phyloP scores from a whole-genome alignment of 2,113 vertebrate species.

The Illadopsis cleaveri region DNA sequence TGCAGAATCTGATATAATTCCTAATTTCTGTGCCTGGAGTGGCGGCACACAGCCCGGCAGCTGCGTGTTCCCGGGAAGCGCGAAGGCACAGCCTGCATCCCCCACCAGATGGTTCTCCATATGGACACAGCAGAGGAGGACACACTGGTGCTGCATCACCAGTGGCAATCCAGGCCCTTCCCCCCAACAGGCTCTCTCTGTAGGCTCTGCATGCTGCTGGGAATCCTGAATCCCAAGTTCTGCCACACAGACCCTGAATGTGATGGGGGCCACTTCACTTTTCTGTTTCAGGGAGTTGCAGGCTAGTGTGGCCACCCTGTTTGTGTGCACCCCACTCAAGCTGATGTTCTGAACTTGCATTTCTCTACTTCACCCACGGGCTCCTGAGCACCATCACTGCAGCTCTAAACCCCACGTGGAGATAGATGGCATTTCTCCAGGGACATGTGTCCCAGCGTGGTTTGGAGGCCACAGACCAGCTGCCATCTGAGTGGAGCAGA shows the following conservation, averaged over 20 bases:
- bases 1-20: constrained; percentile 9
- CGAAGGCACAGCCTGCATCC: constrained; percentile 50
- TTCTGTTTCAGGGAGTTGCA: not conserved
- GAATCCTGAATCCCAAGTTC: not conserved
- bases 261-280: not conserved
- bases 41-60: not conserved
- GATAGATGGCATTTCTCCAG: not conserved
- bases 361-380: not conserved
- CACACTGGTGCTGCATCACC: constrained; percentile 61
- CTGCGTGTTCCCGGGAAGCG: constrained; percentile 34
- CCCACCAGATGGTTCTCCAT: constrained; percentile 64
- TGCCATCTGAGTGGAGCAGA: not conserved
- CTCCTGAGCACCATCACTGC: not conserved
- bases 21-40: constrained; percentile 32
- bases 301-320: not conserved
- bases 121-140: constrained; percentile 61
- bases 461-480: not conserved
- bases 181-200: not conserved
- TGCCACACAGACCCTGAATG: not conserved
- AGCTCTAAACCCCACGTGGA: not conserved
- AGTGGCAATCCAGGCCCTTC: constrained; percentile 39
- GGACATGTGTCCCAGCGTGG: not conserved
- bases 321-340: not conserved
- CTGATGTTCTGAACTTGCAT: not conserved
- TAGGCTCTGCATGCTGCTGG: not conserved